Evolutionary conservation across 2,113 vertebrate species (phyloP).

Genomic region (Psilopsiagon aymara): DNA sequence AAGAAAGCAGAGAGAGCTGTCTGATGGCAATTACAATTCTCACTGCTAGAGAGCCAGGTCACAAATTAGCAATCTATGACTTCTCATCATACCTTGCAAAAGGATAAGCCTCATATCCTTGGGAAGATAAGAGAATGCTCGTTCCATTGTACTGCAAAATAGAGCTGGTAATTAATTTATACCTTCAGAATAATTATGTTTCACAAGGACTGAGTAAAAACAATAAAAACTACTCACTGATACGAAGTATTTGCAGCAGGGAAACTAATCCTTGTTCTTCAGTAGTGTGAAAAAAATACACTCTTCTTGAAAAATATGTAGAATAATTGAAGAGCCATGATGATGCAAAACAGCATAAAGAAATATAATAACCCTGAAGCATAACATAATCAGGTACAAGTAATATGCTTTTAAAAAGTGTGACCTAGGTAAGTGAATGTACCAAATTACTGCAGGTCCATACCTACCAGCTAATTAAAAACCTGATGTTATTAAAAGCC

Average conservation of each 20-base stretch:
- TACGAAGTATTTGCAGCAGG: neutral
- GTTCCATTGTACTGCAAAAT: neutral
- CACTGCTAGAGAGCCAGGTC: neutral
- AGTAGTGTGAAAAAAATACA: neutral
- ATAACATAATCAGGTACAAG: neutral
- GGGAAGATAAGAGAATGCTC: neutral
- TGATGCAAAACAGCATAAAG: neutral
- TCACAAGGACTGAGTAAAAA: neutral
- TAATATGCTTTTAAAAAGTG: neutral
- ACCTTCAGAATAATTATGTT: neutral
- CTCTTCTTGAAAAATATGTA: neutral
- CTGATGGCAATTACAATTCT: neutral
- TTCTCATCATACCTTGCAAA: neutral
- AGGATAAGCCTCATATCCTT: neutral
- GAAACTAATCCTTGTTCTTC: neutral
- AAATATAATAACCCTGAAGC: neutral
- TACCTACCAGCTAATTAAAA: neutral
- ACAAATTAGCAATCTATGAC: neutral
- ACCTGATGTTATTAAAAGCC: neutral
- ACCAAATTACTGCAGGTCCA: neutral
- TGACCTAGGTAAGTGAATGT: neutral
- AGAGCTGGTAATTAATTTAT: neutral
- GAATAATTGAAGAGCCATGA: neutral
- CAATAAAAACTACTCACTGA: neutral
- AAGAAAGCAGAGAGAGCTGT: constrained; percentile 20